Evolutionary conservation across 1,140 invertebrate genomes (phyloP), one percentile per base, ranked within the genome.

Genomic region (Temnothorax curvispinosus): DNA sequence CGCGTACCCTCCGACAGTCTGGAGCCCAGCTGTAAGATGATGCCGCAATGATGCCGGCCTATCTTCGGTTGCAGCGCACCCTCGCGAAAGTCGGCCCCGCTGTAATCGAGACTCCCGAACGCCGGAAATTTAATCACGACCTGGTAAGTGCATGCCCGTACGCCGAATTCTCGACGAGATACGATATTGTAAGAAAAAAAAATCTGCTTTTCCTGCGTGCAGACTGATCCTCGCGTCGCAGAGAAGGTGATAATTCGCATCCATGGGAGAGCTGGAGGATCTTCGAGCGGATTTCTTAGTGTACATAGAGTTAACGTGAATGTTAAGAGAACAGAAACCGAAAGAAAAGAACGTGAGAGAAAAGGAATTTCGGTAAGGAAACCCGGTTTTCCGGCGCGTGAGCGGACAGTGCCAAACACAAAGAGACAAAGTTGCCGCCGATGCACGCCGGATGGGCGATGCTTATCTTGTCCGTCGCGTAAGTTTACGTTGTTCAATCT

Each of bases 1-100:
- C 94, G 96, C 85, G 94, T 96, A 77, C 96, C 96, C 76, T 96
- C 96, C 76, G 96, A 96, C 92, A 96, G 96, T 93, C 96, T 96
- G 96, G 96, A 96, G 94, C 93, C 96, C 38, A 95, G 91, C 56
- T 94, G 94, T 87, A 94, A 92, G 47, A 95, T 94, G 82, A 91
- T 93, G 60, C 93, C 94, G 44, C 94, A 95, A 95, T 95, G 94
- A 95, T 95, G 93, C 93, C 94, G 92, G 91, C 92, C 93, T 90
- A 93, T 94, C 90, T 91, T 94, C 92, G 91, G 92, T 90, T 93
- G 93, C 92, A 93, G 91, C 77, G 89, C 84, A 54, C 77, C 91
- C 58, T 87, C 90, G 69, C 87, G 75, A 65, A 89, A 62, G 65
- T 90, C 91, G 47, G 91, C 89, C 58, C 88, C 90, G 87, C 89